phyloP scores from a whole-genome alignment of 2,797 vertebrate species.

The Rousettus madagascariensis region DNA sequence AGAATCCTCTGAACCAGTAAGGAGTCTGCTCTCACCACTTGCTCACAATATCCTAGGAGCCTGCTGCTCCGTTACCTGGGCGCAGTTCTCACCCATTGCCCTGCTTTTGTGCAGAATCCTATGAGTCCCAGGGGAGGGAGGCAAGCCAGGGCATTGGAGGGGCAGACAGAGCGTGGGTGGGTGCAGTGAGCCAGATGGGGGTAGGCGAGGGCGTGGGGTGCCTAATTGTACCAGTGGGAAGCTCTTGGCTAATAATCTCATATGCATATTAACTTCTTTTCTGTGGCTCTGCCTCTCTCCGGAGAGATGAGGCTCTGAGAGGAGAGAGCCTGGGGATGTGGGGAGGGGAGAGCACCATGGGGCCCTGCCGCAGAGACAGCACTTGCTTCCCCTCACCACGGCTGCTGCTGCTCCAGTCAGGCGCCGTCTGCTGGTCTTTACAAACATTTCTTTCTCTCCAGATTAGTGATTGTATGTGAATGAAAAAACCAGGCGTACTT shows the following conservation, averaged over 20 bases:
- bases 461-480: background rate
- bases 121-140: background rate
- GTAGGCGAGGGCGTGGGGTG: background rate
- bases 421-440: conserved; percentile 68
- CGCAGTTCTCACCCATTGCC: background rate
- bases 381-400: background rate
- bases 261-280: conserved; percentile 15
- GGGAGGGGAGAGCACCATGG: background rate
- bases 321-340: background rate
- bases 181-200: conserved; percentile 32
- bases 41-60: background rate
- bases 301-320: background rate
- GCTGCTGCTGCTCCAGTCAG: conserved; percentile 36
- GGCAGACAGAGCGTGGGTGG: conserved; percentile 30
- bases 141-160: background rate
- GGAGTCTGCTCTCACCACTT: background rate
- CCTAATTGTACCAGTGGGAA: conserved; percentile 20
- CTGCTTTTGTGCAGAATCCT: background rate
- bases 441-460: conserved; percentile 41
- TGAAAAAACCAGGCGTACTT: too few species aligned
- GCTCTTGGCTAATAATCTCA: background rate
- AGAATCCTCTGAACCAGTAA: background rate
- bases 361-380: background rate
- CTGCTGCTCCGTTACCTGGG: background rate
- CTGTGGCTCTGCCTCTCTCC: background rate